Conservation (phyloP, 2,797 vertebrate species). For the Coregonus sp. region DNA sequence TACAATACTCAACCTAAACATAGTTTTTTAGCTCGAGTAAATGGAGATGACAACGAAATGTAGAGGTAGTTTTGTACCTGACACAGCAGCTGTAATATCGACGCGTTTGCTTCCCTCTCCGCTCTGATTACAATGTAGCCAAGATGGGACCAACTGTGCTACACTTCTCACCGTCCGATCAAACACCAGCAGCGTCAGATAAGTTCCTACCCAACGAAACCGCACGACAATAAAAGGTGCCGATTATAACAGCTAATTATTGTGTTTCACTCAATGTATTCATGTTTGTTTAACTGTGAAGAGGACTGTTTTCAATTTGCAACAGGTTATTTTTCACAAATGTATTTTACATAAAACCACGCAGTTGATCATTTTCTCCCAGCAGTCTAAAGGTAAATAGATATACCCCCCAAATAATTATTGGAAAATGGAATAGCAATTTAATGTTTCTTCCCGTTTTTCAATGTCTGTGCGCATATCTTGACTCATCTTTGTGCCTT, state of each 20-base stretch:
- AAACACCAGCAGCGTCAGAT: slow-evolving; percentile 25
- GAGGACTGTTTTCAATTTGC: neutral
- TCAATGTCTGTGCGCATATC: too few relatives aligned
- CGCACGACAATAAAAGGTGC: too few relatives aligned
- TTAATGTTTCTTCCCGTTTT: too few relatives aligned
- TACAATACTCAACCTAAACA: neutral
- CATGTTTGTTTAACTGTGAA: neutral
- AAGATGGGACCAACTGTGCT: slow-evolving; percentile 81
- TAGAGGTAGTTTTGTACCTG: slow-evolving; percentile 71
- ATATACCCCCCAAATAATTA: too few relatives aligned
- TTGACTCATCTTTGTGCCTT: too few relatives aligned
- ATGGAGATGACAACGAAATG: slow-evolving; percentile 50
- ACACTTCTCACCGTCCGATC: slow-evolving; percentile 57
- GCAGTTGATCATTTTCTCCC: too few relatives aligned
- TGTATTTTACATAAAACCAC: neutral
- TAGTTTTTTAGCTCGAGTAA: slow-evolving; percentile 20
- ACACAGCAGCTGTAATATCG: slow-evolving; percentile 85
- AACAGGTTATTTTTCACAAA: neutral
- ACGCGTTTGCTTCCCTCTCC: slow-evolving; percentile 71
- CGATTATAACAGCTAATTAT: too few relatives aligned
- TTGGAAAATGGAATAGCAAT: too few relatives aligned
- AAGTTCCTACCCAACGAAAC: slow-evolving; percentile 54
- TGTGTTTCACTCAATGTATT: too few relatives aligned
- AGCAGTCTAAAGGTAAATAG: too few relatives aligned
- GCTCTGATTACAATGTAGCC: slow-evolving; percentile 74